These are phyloP conservation scores for Colletes latitarsis DNA, from an alignment of 1,140 invertebrate species.

Conservation along the genomic window DNA sequence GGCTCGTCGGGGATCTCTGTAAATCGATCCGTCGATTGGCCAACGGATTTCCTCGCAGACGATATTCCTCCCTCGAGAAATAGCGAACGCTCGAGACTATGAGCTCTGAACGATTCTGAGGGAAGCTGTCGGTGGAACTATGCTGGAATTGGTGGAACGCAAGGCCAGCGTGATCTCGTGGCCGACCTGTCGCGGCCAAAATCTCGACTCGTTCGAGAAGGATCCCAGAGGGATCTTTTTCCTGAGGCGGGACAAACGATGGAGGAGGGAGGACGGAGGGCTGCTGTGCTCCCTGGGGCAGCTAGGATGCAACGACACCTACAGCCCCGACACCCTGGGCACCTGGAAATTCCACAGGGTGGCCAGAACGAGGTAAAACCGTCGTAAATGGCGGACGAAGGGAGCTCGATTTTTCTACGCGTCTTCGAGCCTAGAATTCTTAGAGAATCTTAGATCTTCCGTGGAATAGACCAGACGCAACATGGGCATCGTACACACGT, in stretches of 20 bases:
- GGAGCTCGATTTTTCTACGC: not conserved
- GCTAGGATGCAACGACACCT: slow-evolving; percentile 70
- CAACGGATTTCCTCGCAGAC: not conserved
- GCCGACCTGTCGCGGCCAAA: slow-evolving; percentile 63
- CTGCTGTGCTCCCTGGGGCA: slow-evolving; percentile 74
- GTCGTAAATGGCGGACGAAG: too few species aligned
- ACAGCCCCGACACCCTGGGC: slow-evolving; percentile 73
- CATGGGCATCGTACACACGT: too few species aligned
- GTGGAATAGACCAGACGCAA: too few species aligned
- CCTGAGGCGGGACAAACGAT: slow-evolving; percentile 59
- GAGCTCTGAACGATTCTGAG: not conserved
- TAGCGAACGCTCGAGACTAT: not conserved
- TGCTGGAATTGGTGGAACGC: slow-evolving; percentile 72
- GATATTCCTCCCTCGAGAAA: not conserved
- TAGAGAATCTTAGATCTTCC: too few species aligned
- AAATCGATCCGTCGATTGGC: slow-evolving; percentile 3
- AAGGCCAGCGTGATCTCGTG: slow-evolving; percentile 73
- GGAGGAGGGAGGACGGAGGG: slow-evolving; percentile 69
- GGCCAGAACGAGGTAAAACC: slow-evolving; percentile 69
- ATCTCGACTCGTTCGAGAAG: slow-evolving; percentile 57
- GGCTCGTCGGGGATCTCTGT: not conserved
- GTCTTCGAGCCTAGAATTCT: too few species aligned
- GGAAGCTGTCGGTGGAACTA: slow-evolving; percentile 42
- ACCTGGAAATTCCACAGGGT: slow-evolving; percentile 77
- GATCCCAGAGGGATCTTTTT: slow-evolving; percentile 58